Evolutionary conservation across 2,888 invertebrate genomes (phyloP).

Genomic region (Suillia variegata): DNA sequence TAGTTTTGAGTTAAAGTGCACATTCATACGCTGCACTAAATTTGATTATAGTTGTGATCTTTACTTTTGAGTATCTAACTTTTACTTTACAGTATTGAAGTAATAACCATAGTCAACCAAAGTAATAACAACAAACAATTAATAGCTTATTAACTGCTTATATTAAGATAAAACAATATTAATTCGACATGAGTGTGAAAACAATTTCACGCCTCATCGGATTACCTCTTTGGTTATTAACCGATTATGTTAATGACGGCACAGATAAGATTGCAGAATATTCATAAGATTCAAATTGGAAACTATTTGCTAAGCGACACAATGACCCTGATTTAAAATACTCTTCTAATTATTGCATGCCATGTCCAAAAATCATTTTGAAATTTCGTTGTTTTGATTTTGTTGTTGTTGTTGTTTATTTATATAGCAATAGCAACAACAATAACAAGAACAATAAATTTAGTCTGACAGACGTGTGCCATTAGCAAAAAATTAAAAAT

Average conservation of each 20-base stretch:
- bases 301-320: too few species aligned
- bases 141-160: too few species aligned
- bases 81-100: too few species aligned
- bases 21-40: too few species aligned
- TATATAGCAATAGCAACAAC: conserved; percentile 18
- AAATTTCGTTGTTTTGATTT: background rate
- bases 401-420: background rate
- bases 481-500: conserved; percentile 5
- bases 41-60: too few species aligned
- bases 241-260: conserved; percentile 4
- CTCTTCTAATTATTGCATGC: background rate
- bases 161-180: too few species aligned
- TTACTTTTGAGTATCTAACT: too few species aligned
- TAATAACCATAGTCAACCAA: too few species aligned
- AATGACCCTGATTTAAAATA: too few species aligned
- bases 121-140: too few species aligned
- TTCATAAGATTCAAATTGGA: too few species aligned
- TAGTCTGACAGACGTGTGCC: conserved; percentile 12
- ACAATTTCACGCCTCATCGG: conserved; percentile 4
- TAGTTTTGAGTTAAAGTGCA: too few species aligned
- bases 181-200: background rate
- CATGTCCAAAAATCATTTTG: background rate
- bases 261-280: background rate
- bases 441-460: conserved; percentile 20
- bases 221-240: background rate